A percentile compares a stretch with the other conserved stretches of the same genome.
Evolutionary conservation across 2,888 invertebrate genomes (phyloP).

Genomic region (Heliconius aoede): DNA sequence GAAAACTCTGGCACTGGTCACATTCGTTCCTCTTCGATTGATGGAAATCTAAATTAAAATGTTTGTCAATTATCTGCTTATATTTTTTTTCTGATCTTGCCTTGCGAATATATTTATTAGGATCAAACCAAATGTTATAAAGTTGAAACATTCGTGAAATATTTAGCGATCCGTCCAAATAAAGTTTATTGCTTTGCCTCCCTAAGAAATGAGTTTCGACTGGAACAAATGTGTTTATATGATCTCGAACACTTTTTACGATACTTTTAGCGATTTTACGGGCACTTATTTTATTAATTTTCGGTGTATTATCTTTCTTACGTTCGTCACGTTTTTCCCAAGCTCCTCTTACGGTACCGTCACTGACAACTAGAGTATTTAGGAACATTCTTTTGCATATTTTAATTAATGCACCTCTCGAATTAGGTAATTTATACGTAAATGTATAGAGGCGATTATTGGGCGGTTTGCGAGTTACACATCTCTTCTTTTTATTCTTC

Average conservation of each 20-base stretch:
- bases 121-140: slow-evolving; percentile 21
- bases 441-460: slow-evolving; percentile 3
- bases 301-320: neutral
- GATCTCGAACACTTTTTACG: slow-evolving; percentile 18
- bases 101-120: slow-evolving; percentile 20
- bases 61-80: slow-evolving; percentile 3
- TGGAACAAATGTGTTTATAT: slow-evolving; percentile 18
- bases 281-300: neutral
- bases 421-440: slow-evolving; percentile 15
- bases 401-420: neutral
- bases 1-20: slow-evolving; percentile 18
- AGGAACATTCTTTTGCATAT: slow-evolving; percentile 20
- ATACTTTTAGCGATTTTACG: slow-evolving; percentile 1
- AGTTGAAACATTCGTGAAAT: slow-evolving; percentile 20
- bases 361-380: slow-evolving; percentile 8
- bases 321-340: slow-evolving; percentile 11
- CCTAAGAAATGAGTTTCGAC: slow-evolving; percentile 20
- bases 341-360: slow-evolving; percentile 7
- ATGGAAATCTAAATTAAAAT: slow-evolving; percentile 24
- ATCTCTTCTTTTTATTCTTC: slow-evolving; percentile 13
- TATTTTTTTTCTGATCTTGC: slow-evolving; percentile 14
- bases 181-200: slow-evolving; percentile 3
- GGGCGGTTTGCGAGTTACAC: neutral
- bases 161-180: slow-evolving; percentile 20
- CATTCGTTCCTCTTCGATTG: slow-evolving; percentile 4